Evolutionary conservation across 2,113 vertebrate species (phyloP).

Genomic region (Centropristis striata): DNA sequence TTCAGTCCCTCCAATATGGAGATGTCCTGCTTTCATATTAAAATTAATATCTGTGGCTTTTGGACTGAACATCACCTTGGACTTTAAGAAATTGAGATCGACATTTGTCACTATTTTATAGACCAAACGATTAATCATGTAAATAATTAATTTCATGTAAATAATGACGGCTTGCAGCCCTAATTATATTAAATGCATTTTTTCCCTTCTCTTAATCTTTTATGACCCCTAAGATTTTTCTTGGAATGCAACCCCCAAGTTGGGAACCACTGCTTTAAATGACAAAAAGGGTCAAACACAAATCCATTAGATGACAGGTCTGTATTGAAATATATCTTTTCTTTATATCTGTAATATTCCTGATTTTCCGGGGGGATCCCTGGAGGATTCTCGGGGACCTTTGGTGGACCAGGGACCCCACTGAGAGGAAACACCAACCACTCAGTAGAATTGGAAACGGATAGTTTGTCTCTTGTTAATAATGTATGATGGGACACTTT

Average conservation of each 20-base stretch:
- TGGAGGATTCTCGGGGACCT: neutral
- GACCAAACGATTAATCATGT: too few relatives aligned
- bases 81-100: too few relatives aligned
- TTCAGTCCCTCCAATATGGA: too few relatives aligned
- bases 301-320: neutral
- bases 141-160: too few relatives aligned
- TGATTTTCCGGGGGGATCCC: neutral
- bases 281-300: neutral
- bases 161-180: too few relatives aligned
- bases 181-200: too few relatives aligned
- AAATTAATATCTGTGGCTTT: too few relatives aligned
- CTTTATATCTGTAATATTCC: neutral
- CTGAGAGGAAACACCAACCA: constrained; percentile 9
- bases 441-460: constrained; percentile 54
- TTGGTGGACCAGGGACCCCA: neutral
- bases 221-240: neutral
- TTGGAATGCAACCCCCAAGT: neutral
- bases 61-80: too few relatives aligned
- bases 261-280: neutral
- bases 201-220: neutral
- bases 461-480: constrained; percentile 63
- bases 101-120: too few relatives aligned
- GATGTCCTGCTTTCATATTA: too few relatives aligned
- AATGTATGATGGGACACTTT: constrained; percentile 51
- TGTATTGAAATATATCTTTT: neutral